Percentiles rank a stretch among this genome's conserved stretches.
These are phyloP conservation scores for Sander lucioperca DNA, from an alignment of 2,113 vertebrate species.

Conservation along the genomic window DNA sequence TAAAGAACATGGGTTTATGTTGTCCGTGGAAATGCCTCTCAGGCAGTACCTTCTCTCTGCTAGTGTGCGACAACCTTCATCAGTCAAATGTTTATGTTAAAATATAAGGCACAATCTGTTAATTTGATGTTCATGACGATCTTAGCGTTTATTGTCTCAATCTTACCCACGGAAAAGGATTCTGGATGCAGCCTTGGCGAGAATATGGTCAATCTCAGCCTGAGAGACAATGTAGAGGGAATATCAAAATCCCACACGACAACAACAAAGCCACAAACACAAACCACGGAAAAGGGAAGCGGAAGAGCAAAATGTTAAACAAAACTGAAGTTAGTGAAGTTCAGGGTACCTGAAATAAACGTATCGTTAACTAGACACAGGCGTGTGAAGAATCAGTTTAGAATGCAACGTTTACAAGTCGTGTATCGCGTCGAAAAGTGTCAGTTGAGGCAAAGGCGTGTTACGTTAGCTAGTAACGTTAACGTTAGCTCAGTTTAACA, in stretches of 20 bases:
- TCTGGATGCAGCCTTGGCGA: rapidly evolving
- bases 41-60: background rate
- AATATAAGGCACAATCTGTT: rapidly evolving
- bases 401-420: background rate
- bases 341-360: background rate
- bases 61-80: rapidly evolving
- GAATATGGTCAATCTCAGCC: background rate
- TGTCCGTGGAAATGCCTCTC: rapidly evolving
- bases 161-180: rapidly evolving
- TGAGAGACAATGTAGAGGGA: background rate
- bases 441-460: background rate
- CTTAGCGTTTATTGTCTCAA: rapidly evolving
- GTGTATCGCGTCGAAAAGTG: background rate
- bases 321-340: conserved; percentile 33
- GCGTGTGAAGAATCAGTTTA: rapidly evolving
- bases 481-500: background rate
- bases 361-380: background rate
- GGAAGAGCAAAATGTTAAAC: conserved; percentile 40
- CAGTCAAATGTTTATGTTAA: background rate
- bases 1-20: rapidly evolving
- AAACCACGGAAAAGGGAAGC: conserved; percentile 80
- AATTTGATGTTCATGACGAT: rapidly evolving
- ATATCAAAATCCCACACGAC: rapidly evolving
- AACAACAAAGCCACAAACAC: background rate
- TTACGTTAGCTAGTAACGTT: background rate